Conservation (phyloP, 2,888 invertebrate genomes). For the Drosophila antonietae region DNA sequence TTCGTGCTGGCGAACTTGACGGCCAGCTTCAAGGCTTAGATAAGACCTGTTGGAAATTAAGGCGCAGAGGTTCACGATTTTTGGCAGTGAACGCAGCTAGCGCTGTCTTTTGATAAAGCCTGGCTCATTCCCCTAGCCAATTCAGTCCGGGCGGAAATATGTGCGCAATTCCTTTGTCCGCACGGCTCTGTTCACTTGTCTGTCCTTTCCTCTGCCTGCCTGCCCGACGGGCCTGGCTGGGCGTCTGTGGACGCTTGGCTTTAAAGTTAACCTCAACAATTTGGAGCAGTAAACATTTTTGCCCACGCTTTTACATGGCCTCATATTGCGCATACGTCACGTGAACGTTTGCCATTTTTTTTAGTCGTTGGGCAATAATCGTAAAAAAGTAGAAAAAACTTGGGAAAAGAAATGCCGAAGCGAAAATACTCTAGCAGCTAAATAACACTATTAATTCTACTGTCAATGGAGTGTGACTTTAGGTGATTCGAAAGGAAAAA, state of each 20-base stretch:
- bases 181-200: slow-evolving; percentile 1
- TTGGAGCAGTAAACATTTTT: slow-evolving; percentile 50
- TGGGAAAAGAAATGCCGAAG: background rate
- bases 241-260: slow-evolving; percentile 8
- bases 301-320: slow-evolving; percentile 11
- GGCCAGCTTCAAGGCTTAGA: slow-evolving; percentile 56
- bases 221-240: background rate
- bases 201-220: slow-evolving; percentile 11
- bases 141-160: slow-evolving; percentile 32
- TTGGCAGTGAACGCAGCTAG: slow-evolving; percentile 33
- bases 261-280: slow-evolving; percentile 66
- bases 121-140: background rate
- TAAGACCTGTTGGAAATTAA: slow-evolving; percentile 53
- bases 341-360: slow-evolving; percentile 18
- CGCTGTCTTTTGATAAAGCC: slow-evolving; percentile 25
- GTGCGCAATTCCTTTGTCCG: slow-evolving; percentile 45
- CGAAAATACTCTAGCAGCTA: background rate
- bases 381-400: slow-evolving; percentile 43
- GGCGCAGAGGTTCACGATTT: slow-evolving; percentile 29
- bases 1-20: slow-evolving; percentile 36
- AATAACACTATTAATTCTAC: no score
- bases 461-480: no score
- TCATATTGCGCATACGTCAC: slow-evolving; percentile 44
- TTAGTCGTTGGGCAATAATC: slow-evolving; percentile 43
- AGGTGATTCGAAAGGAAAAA: no score